Base-by-base conservation (phyloP, 2,113 vertebrate species). In the Thinocorus orbignyianus region DNA sequence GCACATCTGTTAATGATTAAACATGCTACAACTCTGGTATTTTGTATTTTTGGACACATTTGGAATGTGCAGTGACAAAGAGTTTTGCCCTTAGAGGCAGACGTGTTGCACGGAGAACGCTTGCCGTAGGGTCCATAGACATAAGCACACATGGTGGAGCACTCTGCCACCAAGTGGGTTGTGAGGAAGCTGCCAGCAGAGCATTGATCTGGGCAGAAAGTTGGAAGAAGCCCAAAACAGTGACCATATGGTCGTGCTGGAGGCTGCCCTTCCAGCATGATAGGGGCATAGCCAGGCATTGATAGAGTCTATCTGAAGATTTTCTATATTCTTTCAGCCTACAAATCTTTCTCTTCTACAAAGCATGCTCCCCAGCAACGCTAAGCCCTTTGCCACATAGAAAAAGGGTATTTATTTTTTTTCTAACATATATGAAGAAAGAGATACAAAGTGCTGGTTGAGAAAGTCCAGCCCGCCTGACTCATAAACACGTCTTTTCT, bases 351-450 rank as follows among this genome's bases (percentile, higher is more conserved):
- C 28, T 49, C 9, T 73, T 78, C 46, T 70, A 33, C 71, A 65
- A 22, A 69, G 7, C 11, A 18, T 42, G 7, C n/a, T 37, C n/a
- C 57, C 57, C 35, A 88, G 31, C 18, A 88, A 18, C 49, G n/a
- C 28, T 52, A 61, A 90, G 48, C 73, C 30, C 14, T 49, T 72
- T 65, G 20, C 19, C 62, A 33, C 28, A 46, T 9, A 58, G 9
- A 17, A 25, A 51, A 1, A 11, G 25, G 18, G 13, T 13, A 0
- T 0, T 20, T 28, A 41, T 66, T 12, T 44, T 68, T 73, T 39
- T 41, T 16, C 41, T 65, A 24, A 33, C 13, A 70, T 48, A 26
- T 49, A 15, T 4, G 10, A 7, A 81, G 24, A 20, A 66, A 73
- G 37, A 86, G 28, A 78, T 70, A 16, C 33, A 70, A 83, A 73